A percentile compares a stretch with the other conserved stretches of the same genome.
Evolutionary conservation across 2,797 vertebrate species (phyloP).

Genomic region (Acipenser transmontanus): DNA sequence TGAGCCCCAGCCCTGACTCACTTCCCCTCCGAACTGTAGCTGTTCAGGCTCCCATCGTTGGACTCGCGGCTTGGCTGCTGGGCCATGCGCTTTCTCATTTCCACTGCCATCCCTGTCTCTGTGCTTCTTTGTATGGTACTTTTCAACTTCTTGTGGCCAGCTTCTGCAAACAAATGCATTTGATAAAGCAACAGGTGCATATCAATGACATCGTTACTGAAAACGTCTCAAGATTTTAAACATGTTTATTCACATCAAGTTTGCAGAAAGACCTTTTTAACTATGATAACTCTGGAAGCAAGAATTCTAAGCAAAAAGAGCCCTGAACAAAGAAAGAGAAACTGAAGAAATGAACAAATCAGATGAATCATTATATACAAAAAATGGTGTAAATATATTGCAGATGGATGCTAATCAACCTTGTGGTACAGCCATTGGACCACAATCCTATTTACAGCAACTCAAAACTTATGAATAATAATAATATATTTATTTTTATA

Average conservation of each 20-base stretch:
- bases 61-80: constrained; percentile 92
- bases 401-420: too few species aligned
- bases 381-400: too few species aligned
- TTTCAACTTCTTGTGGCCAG: constrained; percentile 87
- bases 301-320: too few species aligned
- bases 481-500: too few species aligned
- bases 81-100: constrained; percentile 85
- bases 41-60: constrained; percentile 92
- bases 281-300: too few species aligned
- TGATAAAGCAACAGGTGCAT: neutral
- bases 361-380: too few species aligned
- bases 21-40: constrained; percentile 96
- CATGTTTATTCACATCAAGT: neutral
- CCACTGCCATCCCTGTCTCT: constrained; percentile 93
- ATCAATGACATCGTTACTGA: neutral
- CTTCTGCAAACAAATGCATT: constrained; percentile 54
- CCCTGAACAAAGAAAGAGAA: too few species aligned
- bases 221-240: neutral
- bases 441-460: too few species aligned
- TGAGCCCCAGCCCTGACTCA: constrained; percentile 51
- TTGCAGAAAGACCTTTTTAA: neutral
- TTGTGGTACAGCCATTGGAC: too few species aligned
- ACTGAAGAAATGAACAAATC: too few species aligned
- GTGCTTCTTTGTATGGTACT: constrained; percentile 94
- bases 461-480: too few species aligned